These are phyloP conservation scores for Plecturocebus donacophilus DNA, from an alignment of 2,113 vertebrate species.

Conservation along the genomic window DNA sequence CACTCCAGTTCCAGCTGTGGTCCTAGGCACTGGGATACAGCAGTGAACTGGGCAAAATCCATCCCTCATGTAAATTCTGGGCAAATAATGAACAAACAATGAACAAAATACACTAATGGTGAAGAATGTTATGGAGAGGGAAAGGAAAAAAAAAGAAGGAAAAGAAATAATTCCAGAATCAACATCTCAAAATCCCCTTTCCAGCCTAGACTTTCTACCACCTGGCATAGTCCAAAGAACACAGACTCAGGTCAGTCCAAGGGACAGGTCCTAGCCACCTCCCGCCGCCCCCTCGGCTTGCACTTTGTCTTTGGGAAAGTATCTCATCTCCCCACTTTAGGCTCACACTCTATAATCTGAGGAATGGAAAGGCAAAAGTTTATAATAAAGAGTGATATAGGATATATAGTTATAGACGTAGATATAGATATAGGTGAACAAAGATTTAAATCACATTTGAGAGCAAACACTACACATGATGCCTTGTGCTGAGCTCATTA, in stretches of 20 bases:
- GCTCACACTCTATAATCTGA: background rate
- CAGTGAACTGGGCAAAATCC: background rate
- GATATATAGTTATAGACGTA: no score
- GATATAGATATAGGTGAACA: background rate
- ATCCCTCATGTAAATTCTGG: no score
- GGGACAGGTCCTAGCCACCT: background rate
- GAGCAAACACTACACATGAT: accelerated
- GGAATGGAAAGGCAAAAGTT: background rate
- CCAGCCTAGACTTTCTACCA: background rate
- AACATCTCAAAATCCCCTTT: background rate
- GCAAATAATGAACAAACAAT: background rate
- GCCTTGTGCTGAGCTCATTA: accelerated
- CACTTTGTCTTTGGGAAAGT: no score
- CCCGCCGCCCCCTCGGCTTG: accelerated
- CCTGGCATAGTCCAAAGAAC: background rate
- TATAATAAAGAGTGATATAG: no score
- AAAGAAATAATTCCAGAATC: background rate
- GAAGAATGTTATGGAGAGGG: background rate
- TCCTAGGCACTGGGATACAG: background rate
- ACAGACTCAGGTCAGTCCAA: background rate
- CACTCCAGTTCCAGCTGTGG: accelerated
- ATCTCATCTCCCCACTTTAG: background rate
- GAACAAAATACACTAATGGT: accelerated
- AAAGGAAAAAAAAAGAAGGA: background rate
- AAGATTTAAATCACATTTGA: background rate